These are phyloP conservation scores for Vireo griseus DNA, from an alignment of 2,797 vertebrate genomes.

Conservation along the genomic window DNA sequence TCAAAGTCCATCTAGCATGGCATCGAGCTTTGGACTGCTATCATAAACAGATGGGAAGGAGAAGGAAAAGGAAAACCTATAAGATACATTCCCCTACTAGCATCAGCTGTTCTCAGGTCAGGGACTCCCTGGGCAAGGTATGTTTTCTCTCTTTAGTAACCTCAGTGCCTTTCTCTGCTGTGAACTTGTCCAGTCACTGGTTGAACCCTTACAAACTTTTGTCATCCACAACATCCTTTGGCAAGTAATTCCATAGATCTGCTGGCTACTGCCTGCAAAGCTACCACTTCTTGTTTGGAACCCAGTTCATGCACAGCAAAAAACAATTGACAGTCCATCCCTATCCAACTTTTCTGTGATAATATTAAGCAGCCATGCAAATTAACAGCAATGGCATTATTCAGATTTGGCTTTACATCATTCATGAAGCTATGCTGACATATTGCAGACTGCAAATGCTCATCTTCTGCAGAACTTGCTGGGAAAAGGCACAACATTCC, in stretches of 20 bases:
- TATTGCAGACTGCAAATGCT: background rate
- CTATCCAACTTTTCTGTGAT: background rate
- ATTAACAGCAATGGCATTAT: background rate
- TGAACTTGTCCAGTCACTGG: constrained; percentile 8
- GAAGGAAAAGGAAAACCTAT: background rate
- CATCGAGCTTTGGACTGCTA: background rate
- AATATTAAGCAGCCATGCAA: background rate
- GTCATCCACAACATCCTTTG: background rate
- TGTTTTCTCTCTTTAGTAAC: background rate
- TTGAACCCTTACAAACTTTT: background rate
- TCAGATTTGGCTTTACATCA: background rate
- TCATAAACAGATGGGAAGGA: background rate
- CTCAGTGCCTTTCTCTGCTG: background rate
- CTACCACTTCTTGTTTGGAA: background rate
- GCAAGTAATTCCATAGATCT: background rate
- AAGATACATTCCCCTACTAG: background rate
- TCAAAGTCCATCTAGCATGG: background rate
- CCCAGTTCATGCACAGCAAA: background rate
- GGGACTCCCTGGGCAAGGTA: background rate
- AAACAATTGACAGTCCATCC: background rate
- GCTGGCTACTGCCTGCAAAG: background rate
- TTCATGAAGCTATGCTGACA: background rate
- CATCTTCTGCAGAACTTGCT: background rate
- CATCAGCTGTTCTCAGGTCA: background rate
- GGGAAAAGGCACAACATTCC: background rate